Conservation (phyloP, 2,888 invertebrate species). For the Dasypogon diadema region DNA sequence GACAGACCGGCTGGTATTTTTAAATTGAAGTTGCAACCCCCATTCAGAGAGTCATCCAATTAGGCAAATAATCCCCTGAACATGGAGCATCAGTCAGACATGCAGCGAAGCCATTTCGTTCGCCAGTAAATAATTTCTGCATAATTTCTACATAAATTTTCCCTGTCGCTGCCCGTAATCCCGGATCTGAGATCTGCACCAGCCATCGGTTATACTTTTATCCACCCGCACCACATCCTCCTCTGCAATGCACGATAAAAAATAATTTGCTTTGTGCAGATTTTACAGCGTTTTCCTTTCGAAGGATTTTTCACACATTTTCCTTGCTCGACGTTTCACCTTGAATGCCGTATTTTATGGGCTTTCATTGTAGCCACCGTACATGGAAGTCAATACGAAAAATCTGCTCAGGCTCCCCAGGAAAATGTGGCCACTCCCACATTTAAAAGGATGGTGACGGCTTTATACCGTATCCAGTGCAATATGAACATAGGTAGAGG, state of each 20-base stretch:
- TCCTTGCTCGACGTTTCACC: slow-evolving; percentile 22
- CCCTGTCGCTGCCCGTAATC: neutral
- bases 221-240: slow-evolving; percentile 13
- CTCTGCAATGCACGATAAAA: slow-evolving; percentile 16
- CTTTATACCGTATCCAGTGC: neutral
- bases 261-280: slow-evolving; percentile 26
- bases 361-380: slow-evolving; percentile 23
- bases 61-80: slow-evolving; percentile 8
- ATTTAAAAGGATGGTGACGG: neutral
- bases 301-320: slow-evolving; percentile 21
- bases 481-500: neutral
- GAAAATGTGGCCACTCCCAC: neutral
- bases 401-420: slow-evolving; percentile 7
- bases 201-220: neutral
- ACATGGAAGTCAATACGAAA: slow-evolving; percentile 27
- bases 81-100: neutral
- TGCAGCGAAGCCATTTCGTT: neutral
- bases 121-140: slow-evolving; percentile 27
- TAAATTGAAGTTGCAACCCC: neutral
- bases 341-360: slow-evolving; percentile 29
- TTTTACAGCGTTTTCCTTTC: slow-evolving; percentile 10
- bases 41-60: slow-evolving; percentile 6
- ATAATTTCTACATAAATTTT: slow-evolving; percentile 37
- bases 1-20: neutral
- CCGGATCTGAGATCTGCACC: slow-evolving; percentile 6